These are phyloP conservation scores for Phrynocephalus forsythii DNA, from an alignment of 2,797 vertebrate species.

Conservation along the genomic window DNA sequence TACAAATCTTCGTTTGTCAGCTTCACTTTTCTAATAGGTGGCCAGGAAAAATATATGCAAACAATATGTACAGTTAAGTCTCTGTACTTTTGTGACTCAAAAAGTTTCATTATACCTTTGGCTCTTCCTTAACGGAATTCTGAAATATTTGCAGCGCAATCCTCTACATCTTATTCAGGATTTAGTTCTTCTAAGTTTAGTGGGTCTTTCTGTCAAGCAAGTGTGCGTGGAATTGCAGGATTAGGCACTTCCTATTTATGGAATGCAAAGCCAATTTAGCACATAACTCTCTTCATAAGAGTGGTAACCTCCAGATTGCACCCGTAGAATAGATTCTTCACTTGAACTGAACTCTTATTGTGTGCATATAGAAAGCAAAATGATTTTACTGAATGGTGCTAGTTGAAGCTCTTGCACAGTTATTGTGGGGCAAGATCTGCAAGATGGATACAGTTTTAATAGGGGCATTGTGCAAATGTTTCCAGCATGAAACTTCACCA, in stretches of 20 bases:
- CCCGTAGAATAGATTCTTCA: not conserved
- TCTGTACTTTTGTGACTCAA: not conserved
- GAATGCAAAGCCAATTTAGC: not conserved
- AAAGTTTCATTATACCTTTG: conserved; percentile 17
- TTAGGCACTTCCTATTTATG: not conserved
- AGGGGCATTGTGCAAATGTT: conserved; percentile 8
- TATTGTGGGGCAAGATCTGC: not conserved
- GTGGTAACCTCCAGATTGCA: not conserved
- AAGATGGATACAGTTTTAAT: not conserved
- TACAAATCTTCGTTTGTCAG: conserved; percentile 32
- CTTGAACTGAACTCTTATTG: not conserved
- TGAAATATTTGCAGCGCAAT: not conserved
- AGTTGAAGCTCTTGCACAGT: not conserved
- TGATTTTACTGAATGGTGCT: not conserved
- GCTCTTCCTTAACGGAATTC: not conserved
- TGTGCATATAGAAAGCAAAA: not conserved
- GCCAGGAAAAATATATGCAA: not conserved
- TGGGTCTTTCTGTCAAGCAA: not conserved
- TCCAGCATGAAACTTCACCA: not conserved
- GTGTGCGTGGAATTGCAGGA: not conserved
- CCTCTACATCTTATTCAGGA: not conserved
- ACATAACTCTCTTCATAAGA: not conserved
- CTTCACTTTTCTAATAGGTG: conserved; percentile 29
- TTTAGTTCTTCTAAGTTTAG: not conserved
- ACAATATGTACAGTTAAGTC: not conserved